Evolutionary conservation across 2,113 vertebrate species (phyloP).

Genomic region (Thermophis baileyi): DNA sequence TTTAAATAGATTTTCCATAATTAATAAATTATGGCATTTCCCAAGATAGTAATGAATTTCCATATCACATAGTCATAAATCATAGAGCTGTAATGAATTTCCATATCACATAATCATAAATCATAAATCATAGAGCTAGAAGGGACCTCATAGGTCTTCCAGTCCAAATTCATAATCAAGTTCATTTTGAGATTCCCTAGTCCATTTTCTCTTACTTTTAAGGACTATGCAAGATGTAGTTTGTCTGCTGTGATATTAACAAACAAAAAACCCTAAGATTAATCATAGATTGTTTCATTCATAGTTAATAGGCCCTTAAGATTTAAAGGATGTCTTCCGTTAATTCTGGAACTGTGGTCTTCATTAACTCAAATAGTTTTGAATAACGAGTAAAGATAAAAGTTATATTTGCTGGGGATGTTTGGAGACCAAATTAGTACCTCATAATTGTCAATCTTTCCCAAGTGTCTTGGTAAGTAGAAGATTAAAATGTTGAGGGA

Average conservation of each 20-base stretch:
- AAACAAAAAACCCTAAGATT: neutral
- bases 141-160: neutral
- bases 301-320: neutral
- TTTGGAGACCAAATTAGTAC: neutral
- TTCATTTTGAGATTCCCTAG: neutral
- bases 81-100: neutral
- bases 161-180: neutral
- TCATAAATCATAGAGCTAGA: neutral
- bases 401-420: neutral
- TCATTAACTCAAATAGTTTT: neutral
- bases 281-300: neutral
- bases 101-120: neutral
- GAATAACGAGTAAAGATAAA: neutral
- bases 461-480: neutral
- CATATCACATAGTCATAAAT: neutral
- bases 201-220: neutral
- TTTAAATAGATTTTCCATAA: neutral
- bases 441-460: neutral
- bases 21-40: neutral
- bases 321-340: neutral
- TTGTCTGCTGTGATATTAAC: neutral
- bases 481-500: neutral
- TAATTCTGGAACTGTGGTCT: neutral
- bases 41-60: neutral
- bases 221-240: neutral